Conservation (phyloP, 2,113 vertebrate genomes). For the Theristicus caerulescens region DNA sequence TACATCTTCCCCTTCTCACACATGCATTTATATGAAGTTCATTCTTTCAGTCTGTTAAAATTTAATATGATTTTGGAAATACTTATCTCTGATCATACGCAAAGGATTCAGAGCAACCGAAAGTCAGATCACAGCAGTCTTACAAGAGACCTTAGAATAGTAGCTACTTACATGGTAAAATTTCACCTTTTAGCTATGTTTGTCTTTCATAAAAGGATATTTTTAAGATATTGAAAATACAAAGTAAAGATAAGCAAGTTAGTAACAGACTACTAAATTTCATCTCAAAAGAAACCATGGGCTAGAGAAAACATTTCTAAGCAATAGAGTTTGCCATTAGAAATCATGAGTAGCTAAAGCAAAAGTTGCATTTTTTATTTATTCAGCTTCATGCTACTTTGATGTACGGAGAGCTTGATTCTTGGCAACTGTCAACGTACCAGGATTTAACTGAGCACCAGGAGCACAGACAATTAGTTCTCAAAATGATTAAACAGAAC, state of each 20-base stretch:
- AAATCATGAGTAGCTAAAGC: not conserved
- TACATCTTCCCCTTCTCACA: not conserved
- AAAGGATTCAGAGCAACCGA: not conserved
- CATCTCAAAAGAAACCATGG: not conserved
- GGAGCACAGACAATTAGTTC: slow-evolving; percentile 5
- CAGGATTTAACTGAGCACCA: slow-evolving; percentile 15
- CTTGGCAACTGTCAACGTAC: not conserved
- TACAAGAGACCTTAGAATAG: not conserved
- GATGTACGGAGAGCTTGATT: not conserved
- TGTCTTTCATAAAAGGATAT: not conserved
- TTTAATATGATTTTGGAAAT: not conserved
- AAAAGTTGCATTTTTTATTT: not conserved
- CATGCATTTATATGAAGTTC: not conserved
- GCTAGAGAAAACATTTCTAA: not conserved
- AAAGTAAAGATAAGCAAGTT: not conserved
- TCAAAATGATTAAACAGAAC: slow-evolving; percentile 18
- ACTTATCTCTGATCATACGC: not conserved
- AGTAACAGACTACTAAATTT: not conserved
- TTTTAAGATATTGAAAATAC: not conserved
- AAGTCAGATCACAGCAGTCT: not conserved
- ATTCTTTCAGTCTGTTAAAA: not conserved
- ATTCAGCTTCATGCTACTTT: not conserved
- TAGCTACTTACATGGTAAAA: not conserved
- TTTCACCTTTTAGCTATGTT: not conserved
- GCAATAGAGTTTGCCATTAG: not conserved